Conservation (phyloP, 2,113 vertebrate species). For the Rhinolophus sinicus region DNA sequence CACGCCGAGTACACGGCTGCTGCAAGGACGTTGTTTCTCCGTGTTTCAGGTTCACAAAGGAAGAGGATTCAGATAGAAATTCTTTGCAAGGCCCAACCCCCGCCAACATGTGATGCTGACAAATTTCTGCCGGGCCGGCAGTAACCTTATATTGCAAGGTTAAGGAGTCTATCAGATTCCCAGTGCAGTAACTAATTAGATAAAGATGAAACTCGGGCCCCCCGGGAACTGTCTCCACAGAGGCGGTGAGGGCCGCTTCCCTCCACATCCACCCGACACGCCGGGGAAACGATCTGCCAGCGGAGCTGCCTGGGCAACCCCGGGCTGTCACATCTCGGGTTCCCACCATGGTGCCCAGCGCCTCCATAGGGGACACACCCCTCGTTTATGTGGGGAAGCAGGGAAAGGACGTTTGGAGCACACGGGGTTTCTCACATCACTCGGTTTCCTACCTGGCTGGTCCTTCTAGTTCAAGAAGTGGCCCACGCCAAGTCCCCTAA, state of each 20-base stretch:
- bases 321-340: rapidly evolving
- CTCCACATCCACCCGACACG: rapidly evolving
- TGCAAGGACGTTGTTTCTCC: rapidly evolving
- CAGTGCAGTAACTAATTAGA: neutral
- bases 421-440: rapidly evolving
- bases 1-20: rapidly evolving
- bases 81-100: neutral
- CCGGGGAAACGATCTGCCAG: rapidly evolving
- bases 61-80: no score
- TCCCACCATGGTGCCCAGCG: rapidly evolving
- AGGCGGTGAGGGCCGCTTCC: rapidly evolving
- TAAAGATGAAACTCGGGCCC: neutral
- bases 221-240: rapidly evolving
- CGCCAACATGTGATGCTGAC: rapidly evolving
- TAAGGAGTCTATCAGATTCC: neutral
- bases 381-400: rapidly evolving
- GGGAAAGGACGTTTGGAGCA: rapidly evolving
- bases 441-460: rapidly evolving
- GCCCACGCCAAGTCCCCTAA: neutral
- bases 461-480: rapidly evolving
- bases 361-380: rapidly evolving
- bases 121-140: rapidly evolving
- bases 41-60: rapidly evolving
- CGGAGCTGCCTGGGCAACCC: rapidly evolving
- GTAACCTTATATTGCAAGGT: neutral